Evolutionary conservation across 2,888 invertebrate species (phyloP).

Genomic region (Kryphioiulus occultus): DNA sequence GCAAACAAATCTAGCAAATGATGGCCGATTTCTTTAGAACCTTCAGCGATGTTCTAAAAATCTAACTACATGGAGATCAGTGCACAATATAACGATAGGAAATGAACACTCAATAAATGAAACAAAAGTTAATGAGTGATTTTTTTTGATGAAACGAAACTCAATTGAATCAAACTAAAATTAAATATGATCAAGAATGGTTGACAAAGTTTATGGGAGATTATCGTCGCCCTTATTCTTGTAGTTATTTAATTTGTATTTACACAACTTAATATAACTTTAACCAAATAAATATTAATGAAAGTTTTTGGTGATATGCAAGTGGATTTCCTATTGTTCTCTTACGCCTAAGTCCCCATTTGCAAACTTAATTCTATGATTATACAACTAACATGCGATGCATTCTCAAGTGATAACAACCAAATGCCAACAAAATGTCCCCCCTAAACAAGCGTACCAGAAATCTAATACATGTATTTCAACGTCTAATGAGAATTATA

Average conservation of each 20-base stretch:
- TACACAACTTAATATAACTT: not conserved
- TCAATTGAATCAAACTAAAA: not conserved
- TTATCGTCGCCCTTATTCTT: not conserved
- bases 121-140: not conserved
- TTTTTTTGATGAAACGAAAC: not conserved
- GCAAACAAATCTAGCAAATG: not conserved
- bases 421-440: too few species aligned
- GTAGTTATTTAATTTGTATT: not conserved
- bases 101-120: not conserved
- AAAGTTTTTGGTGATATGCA: not conserved
- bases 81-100: not conserved
- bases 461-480: too few species aligned
- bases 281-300: not conserved
- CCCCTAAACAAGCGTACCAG: too few species aligned
- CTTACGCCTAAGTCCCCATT: not conserved
- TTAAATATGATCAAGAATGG: not conserved
- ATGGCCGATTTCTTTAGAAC: not conserved
- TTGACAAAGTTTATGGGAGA: not conserved
- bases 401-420: not conserved
- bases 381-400: not conserved
- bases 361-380: not conserved
- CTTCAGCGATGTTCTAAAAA: not conserved
- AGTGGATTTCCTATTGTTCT: not conserved
- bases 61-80: not conserved
- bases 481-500: too few species aligned